Evolutionary conservation across 1,140 invertebrate genomes (phyloP).

Genomic region (Pachyrhynchus sulphureomaculatus): DNA sequence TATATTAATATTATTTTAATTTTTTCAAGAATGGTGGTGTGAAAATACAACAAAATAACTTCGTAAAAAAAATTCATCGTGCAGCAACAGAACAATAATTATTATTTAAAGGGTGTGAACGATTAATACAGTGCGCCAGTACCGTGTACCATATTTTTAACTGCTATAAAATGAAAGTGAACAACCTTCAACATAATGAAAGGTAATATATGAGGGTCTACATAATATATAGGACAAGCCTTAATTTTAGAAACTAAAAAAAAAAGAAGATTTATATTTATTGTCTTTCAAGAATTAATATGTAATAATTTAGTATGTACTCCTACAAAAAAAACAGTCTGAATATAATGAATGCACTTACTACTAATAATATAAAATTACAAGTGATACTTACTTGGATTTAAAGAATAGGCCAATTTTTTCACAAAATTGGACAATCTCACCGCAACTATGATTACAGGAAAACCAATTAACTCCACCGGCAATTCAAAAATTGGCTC

Average conservation of each 20-base stretch:
- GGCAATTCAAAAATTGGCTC: constrained; percentile 73
- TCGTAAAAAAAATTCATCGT: too few species aligned
- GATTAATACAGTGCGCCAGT: too few species aligned
- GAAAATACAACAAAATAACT: too few species aligned
- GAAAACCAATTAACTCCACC: constrained; percentile 79
- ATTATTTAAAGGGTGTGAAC: constrained; percentile 1
- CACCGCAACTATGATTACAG: constrained; percentile 79
- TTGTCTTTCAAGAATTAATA: too few species aligned
- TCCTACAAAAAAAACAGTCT: too few species aligned
- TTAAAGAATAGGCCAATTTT: constrained; percentile 77
- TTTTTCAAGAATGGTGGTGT: too few species aligned
- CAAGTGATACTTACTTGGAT: constrained; percentile 75
- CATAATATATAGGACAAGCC: constrained; percentile 2
- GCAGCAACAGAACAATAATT: neutral
- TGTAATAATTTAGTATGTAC: too few species aligned
- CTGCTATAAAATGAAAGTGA: constrained; percentile 6
- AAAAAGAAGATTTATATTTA: too few species aligned
- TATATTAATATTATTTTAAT: too few species aligned
- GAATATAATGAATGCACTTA: too few species aligned
- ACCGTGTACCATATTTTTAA: neutral
- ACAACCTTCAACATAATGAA: constrained; percentile 1
- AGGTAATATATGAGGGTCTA: neutral
- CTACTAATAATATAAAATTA: too few species aligned
- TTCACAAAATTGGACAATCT: constrained; percentile 78
- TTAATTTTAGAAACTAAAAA: neutral